Evolutionary conservation across 2,888 invertebrate genomes (phyloP).

Genomic region (Antheraea yamamai): DNA sequence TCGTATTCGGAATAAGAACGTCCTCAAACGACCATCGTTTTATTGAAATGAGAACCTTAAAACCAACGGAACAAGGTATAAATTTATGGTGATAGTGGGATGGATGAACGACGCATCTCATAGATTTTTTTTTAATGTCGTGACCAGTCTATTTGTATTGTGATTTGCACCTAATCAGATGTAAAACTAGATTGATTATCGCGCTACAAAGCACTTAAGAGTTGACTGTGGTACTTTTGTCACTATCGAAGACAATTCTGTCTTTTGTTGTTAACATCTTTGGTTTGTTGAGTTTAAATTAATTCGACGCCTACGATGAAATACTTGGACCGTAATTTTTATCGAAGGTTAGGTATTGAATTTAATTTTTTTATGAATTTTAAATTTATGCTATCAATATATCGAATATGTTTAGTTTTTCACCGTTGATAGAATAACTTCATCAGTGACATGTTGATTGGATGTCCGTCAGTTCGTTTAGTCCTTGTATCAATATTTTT

Average conservation of each 20-base stretch:
- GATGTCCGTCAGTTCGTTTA: too few relatives aligned
- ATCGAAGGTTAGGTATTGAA: background rate
- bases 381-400: too few relatives aligned
- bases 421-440: too few relatives aligned
- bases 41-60: constrained; percentile 23
- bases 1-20: constrained; percentile 29
- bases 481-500: too few relatives aligned
- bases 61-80: constrained; percentile 22
- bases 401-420: too few relatives aligned
- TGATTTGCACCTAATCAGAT: constrained; percentile 80
- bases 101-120: constrained; percentile 10
- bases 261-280: constrained; percentile 54
- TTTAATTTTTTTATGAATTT: too few relatives aligned
- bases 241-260: constrained; percentile 59
- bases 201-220: constrained; percentile 53
- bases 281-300: constrained; percentile 39
- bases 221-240: constrained; percentile 62
- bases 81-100: constrained; percentile 22
- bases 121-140: constrained; percentile 46
- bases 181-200: constrained; percentile 80
- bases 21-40: background rate
- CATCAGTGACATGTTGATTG: too few relatives aligned
- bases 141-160: constrained; percentile 78
- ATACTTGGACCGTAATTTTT: background rate
- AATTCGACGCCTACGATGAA: constrained; percentile 40